phyloP scores from a whole-genome alignment of 2,888 invertebrate species.

The Hirtodrosophila cameraria region DNA sequence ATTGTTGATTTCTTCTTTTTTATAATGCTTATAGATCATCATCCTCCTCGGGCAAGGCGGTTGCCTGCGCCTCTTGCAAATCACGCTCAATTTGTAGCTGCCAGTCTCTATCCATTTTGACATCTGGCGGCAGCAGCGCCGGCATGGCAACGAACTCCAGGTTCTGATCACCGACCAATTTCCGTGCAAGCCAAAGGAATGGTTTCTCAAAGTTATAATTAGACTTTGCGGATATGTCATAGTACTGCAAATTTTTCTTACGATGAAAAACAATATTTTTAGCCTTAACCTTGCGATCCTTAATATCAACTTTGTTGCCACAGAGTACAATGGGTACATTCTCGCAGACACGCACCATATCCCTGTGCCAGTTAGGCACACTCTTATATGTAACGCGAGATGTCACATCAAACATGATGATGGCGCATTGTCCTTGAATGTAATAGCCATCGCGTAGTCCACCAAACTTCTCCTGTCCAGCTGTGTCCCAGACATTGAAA shows the following conservation, averaged over 20 bases:
- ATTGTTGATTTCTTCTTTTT: not conserved
- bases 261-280: conserved; percentile 99
- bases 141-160: conserved; percentile 99
- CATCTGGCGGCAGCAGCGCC: conserved; percentile 98
- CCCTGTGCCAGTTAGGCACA: conserved; percentile 99
- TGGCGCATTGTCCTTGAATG: conserved; percentile 98
- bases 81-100: conserved; percentile 98
- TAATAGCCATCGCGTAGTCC: conserved; percentile 99
- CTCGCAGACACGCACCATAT: conserved; percentile 99
- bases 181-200: conserved; percentile 99
- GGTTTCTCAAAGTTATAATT: conserved; percentile 99
- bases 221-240: conserved; percentile 99
- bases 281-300: conserved; percentile 99
- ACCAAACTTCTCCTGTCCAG: conserved; percentile 99
- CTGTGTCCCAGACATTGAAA: conserved; percentile 99
- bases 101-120: conserved; percentile 99
- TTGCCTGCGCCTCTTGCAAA: conserved; percentile 97
- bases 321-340: conserved; percentile 99
- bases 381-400: conserved; percentile 99
- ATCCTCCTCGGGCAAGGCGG: conserved; percentile 98
- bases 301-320: conserved; percentile 99
- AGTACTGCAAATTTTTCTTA: conserved; percentile 99
- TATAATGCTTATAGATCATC: conserved; percentile 91
- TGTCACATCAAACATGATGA: conserved; percentile 99
- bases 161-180: conserved; percentile 99